These are phyloP conservation scores for Alviniconcha marisindica DNA, from an alignment of 1,140 invertebrate genomes.

Conservation along the genomic window DNA sequence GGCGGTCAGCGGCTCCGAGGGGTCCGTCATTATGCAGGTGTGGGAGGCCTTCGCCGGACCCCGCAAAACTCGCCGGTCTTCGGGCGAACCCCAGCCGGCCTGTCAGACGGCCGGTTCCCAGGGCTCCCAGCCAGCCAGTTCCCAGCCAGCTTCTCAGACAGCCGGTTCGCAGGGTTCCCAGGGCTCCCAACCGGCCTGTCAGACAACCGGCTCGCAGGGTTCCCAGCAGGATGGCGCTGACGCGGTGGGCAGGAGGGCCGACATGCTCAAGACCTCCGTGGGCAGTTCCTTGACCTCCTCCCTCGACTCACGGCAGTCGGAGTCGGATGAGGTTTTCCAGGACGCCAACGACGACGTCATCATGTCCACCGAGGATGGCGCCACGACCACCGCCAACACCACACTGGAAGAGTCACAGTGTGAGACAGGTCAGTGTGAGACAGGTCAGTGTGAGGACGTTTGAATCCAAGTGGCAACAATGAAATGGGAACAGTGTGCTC, in stretches of 20 bases:
- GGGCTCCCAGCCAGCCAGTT: not conserved
- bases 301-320: slow-evolving; percentile 11
- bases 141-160: too few species aligned
- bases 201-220: too few species aligned
- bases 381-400: not conserved
- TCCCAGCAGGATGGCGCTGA: not conserved
- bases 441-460: too few species aligned
- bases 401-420: slow-evolving; percentile 11
- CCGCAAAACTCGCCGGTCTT: not conserved
- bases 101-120: not conserved
- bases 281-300: slow-evolving; percentile 31
- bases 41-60: slow-evolving; percentile 1
- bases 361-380: not conserved
- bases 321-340: slow-evolving; percentile 34
- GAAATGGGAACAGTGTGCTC: too few species aligned
- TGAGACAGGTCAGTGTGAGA: not conserved
- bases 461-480: too few species aligned
- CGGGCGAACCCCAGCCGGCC: not conserved
- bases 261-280: slow-evolving; percentile 8
- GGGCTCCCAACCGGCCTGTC: too few species aligned
- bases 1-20: slow-evolving; percentile 17
- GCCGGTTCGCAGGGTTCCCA: too few species aligned
- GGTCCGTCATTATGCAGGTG: slow-evolving; percentile 25
- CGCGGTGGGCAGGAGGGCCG: not conserved
- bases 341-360: not conserved